These are phyloP conservation scores for Mesorhabditis spiculigera DNA, from an alignment of 2,888 invertebrate species.

Conservation along the genomic window DNA sequence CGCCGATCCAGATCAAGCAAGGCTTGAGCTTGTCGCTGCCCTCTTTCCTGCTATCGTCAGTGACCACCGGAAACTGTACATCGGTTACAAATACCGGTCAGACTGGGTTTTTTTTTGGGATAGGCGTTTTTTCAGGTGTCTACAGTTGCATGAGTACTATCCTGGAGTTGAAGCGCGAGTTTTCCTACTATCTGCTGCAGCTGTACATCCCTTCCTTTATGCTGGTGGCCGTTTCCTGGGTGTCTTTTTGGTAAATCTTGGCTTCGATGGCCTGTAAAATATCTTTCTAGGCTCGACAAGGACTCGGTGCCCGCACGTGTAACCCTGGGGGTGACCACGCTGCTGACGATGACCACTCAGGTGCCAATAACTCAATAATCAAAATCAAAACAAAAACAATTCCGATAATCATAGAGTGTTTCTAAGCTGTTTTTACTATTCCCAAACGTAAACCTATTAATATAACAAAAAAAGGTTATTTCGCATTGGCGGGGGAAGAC, in stretches of 20 bases:
- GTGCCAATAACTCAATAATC: too few species aligned
- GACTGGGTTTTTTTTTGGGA: neutral
- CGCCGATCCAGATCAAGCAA: slow-evolving; percentile 84
- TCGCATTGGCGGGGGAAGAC: too few species aligned
- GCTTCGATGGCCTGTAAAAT: neutral
- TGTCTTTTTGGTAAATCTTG: slow-evolving; percentile 30
- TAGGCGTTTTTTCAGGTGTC: slow-evolving; percentile 31
- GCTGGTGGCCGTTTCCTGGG: slow-evolving; percentile 71
- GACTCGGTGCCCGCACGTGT: slow-evolving; percentile 59
- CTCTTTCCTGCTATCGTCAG: slow-evolving; percentile 86
- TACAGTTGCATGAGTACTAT: slow-evolving; percentile 54
- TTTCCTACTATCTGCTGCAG: slow-evolving; percentile 66
- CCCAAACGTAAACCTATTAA: too few species aligned
- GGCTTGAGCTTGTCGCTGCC: slow-evolving; percentile 69
- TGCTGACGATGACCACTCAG: slow-evolving; percentile 21
- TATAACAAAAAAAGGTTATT: too few species aligned
- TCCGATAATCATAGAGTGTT: too few species aligned
- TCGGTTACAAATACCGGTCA: slow-evolving; percentile 37
- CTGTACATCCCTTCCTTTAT: slow-evolving; percentile 95
- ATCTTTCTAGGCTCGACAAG: slow-evolving; percentile 47
- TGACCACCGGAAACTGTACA: slow-evolving; percentile 81
- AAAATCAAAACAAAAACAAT: too few species aligned
- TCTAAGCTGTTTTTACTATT: too few species aligned
- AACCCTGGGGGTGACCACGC: slow-evolving; percentile 39
- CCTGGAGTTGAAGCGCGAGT: slow-evolving; percentile 71